Evolutionary conservation across 2,797 vertebrate genomes (phyloP).

Genomic region (Oryzias sinensis): DNA sequence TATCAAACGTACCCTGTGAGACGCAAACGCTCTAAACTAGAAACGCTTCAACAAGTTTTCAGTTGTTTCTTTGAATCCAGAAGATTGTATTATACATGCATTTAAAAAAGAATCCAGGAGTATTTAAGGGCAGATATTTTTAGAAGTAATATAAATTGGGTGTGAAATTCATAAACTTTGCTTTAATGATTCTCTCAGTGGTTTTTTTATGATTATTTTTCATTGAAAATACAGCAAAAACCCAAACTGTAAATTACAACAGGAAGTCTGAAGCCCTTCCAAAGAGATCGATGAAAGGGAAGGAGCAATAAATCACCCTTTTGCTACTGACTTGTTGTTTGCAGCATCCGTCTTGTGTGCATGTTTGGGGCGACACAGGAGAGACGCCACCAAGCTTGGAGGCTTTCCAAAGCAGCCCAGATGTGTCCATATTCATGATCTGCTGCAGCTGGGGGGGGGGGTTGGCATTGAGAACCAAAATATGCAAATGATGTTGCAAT

Average conservation of each 20-base stretch:
- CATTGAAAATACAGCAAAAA: background rate
- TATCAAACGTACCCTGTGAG: too few species aligned
- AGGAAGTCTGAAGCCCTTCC: background rate
- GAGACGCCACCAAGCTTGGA: slow-evolving; percentile 8
- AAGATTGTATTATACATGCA: too few species aligned
- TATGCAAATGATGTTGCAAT: too few species aligned
- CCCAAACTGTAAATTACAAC: background rate
- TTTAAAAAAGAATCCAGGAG: too few species aligned
- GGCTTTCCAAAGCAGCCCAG: slow-evolving; percentile 21
- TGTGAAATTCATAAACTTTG: background rate
- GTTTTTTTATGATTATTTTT: background rate
- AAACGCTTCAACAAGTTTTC: too few species aligned
- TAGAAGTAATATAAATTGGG: too few species aligned
- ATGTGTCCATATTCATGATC: slow-evolving; percentile 22
- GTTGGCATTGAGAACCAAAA: background rate
- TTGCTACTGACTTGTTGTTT: slow-evolving; percentile 20
- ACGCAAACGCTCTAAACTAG: too few species aligned
- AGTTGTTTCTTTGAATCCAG: too few species aligned
- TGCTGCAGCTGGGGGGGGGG: slow-evolving; percentile 16
- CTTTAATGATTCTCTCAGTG: too few species aligned
- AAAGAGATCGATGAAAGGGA: slow-evolving; percentile 9
- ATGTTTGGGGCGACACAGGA: slow-evolving; percentile 13
- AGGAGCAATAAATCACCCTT: slow-evolving; percentile 42
- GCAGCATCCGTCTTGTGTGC: slow-evolving; percentile 4
- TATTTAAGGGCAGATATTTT: too few species aligned